Percentiles rank a stretch among this genome's conserved stretches.
phyloP scores from a whole-genome alignment of 1,140 invertebrate genomes.

The Oncopodura yosiiana region DNA sequence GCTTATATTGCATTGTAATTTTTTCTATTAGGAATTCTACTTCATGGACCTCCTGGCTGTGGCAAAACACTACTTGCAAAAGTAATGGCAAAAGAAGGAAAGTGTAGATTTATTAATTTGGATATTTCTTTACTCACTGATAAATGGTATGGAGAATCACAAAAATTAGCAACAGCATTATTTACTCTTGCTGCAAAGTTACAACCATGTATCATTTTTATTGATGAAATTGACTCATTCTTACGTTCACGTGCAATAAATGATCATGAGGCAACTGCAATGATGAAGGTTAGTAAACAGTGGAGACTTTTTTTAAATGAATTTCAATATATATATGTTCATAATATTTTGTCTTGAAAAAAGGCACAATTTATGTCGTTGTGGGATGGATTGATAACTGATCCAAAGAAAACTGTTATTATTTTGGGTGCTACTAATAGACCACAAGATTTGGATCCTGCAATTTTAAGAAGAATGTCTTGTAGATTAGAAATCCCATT shows the following conservation, averaged over 20 bases:
- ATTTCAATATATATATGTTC: too few relatives aligned
- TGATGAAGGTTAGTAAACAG: too few relatives aligned
- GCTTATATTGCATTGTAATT: too few relatives aligned
- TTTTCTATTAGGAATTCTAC: too few relatives aligned
- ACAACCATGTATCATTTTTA: constrained; percentile 86
- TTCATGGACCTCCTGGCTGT: not conserved
- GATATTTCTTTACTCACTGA: constrained; percentile 87
- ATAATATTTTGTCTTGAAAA: too few relatives aligned
- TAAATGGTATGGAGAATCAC: constrained; percentile 98
- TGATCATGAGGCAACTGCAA: constrained; percentile 95
- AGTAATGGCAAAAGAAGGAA: constrained; percentile 84
- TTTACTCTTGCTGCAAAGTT: constrained; percentile 88
- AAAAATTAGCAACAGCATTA: constrained; percentile 88
- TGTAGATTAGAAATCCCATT: constrained; percentile 73
- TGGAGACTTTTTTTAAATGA: too few relatives aligned
- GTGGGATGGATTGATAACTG: constrained; percentile 77
- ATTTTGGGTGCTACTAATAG: constrained; percentile 89
- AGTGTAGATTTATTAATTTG: constrained; percentile 88
- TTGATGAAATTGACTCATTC: constrained; percentile 98
- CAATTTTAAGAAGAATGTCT: constrained; percentile 93
- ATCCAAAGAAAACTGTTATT: constrained; percentile 67
- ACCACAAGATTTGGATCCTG: constrained; percentile 70
- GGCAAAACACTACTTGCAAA: constrained; percentile 95
- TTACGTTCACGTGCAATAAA: constrained; percentile 70
- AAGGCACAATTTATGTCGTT: constrained; percentile 79